Evolutionary conservation across 2,797 vertebrate species (phyloP).

Genomic region (Clarias laeviceps): DNA sequence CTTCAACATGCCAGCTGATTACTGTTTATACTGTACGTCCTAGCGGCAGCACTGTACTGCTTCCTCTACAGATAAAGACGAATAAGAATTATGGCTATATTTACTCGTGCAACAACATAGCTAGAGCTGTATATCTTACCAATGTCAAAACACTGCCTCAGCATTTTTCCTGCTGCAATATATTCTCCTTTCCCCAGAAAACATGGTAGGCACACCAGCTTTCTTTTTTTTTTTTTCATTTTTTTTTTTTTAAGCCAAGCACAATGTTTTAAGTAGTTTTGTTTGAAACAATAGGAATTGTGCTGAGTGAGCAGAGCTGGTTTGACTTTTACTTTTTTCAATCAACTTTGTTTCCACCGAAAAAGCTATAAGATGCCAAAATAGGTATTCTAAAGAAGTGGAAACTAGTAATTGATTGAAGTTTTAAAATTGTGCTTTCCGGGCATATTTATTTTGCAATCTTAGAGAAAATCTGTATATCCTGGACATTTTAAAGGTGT

Average conservation of each 20-base stretch:
- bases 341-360: background rate
- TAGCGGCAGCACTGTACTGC: background rate
- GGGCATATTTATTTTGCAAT: background rate
- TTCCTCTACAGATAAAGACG: background rate
- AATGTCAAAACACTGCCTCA: background rate
- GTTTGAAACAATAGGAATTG: background rate
- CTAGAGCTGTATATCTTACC: background rate
- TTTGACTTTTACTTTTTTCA: background rate
- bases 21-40: background rate
- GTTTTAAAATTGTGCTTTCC: background rate
- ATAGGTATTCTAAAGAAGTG: background rate
- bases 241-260: background rate
- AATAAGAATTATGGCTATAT: background rate
- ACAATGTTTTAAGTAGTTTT: conserved; percentile 11
- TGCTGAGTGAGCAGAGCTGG: conserved; percentile 2
- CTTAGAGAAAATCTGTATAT: background rate
- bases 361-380: background rate
- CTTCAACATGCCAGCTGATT: background rate
- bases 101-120: background rate
- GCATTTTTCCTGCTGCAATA: conserved; percentile 4
- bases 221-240: background rate
- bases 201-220: background rate
- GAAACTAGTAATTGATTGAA: background rate
- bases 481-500: background rate
- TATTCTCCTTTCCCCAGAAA: background rate